Evolutionary conservation across 2,113 vertebrate species (phyloP), one percentile per base, ranked within the genome.

Genomic region (Smithornis capensis): DNA sequence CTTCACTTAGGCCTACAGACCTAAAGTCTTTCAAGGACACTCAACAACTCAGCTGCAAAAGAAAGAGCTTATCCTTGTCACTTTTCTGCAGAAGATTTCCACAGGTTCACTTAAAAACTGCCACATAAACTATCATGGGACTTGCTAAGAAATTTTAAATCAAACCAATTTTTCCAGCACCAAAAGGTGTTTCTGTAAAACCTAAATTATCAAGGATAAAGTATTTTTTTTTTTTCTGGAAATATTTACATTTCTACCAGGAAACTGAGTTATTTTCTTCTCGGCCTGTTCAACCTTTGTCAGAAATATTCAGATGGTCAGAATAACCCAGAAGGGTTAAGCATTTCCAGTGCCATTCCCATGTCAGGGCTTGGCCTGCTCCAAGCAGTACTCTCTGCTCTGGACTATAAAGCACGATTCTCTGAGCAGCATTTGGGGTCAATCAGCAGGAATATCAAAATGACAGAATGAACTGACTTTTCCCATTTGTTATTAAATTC

Each of bases 341-440:
- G 27, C 29, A 17, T 50, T 75, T 42, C 31, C 74, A 53, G 22
- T 15, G 31, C 17, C 11, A 83, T 79, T 64, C 35, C 70, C 28
- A 22, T 4, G 37, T 23, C 33, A 37, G 40, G 35, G 29, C 14
- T 53, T 44, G 33, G 23, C 45, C 62, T 62, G 62, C 38, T 69
- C 40, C 0, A 0, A 80, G 45, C 31, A 10, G 0, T 35, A 13
- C 52, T 57, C 62, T 47, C 56, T 29, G 27, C 47, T 50, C 47
- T 73, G 42, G 24, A 33, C 29, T 33, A 22, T 2, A 6, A 7
- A 60, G 29, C 37, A 62, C 8, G 6, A 27, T 21, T 38, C 13
- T 29, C 56, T 63, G 62, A 71, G 76, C 63, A 83, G 45, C 50
- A 45, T 31, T 49, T 65, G 37, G 37, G n/a, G 31, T 57, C 76